These are phyloP conservation scores for Sericinus montela DNA, from an alignment of 2,888 invertebrate genomes.

Conservation along the genomic window DNA sequence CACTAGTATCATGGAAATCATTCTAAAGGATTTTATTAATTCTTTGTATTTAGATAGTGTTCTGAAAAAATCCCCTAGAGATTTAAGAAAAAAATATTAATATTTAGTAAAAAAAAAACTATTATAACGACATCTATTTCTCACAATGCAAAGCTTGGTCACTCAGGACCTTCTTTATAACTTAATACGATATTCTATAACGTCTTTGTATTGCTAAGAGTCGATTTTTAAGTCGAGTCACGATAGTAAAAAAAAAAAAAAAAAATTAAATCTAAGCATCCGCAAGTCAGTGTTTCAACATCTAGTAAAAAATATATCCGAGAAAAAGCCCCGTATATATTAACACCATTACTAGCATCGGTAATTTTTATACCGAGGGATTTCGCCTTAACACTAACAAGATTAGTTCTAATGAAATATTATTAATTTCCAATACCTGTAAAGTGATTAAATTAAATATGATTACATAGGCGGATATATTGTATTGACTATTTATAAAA, in stretches of 20 bases:
- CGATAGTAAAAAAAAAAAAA: not conserved
- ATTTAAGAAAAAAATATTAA: no score
- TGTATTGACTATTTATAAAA: conserved; percentile 8
- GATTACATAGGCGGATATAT: conserved; percentile 15
- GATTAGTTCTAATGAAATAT: not conserved
- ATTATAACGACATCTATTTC: no score
- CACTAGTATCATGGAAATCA: no score
- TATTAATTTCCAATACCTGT: conserved; percentile 1
- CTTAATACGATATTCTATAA: no score
- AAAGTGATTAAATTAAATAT: conserved; percentile 11
- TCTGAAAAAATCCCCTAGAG: no score
- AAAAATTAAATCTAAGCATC: not conserved
- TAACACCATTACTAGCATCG: not conserved
- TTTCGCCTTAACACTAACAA: conserved; percentile 1
- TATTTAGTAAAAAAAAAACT: no score
- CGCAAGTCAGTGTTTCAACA: conserved; percentile 1
- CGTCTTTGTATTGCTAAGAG: not conserved
- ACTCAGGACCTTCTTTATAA: no score
- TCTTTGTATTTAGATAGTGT: no score
- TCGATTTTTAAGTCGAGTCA: not conserved
- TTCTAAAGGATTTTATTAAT: no score
- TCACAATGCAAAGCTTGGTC: no score
- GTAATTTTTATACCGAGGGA: conserved; percentile 5
- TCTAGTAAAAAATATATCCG: conserved; percentile 5
- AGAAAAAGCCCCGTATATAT: conserved; percentile 16